Evolutionary conservation across 2,797 vertebrate species (phyloP).

Genomic region (Sphaeramia orbicularis): DNA sequence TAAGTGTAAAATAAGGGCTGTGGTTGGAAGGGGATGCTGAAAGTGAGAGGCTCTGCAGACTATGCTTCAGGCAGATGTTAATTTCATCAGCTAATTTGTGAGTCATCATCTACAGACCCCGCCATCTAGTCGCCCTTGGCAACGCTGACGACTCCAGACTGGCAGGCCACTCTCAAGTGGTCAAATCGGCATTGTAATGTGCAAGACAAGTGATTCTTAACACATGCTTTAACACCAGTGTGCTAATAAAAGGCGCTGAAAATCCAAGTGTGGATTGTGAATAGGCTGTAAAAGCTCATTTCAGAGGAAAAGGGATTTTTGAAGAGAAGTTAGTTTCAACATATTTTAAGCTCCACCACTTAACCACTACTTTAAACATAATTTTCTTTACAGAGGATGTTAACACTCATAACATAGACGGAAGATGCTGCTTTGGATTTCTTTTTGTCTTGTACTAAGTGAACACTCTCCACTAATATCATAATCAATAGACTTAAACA

Average conservation of each 20-base stretch:
- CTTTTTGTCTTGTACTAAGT: slow-evolving; percentile 6
- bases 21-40: slow-evolving; percentile 33
- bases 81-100: slow-evolving; percentile 64
- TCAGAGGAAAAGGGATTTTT: neutral
- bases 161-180: slow-evolving; percentile 29
- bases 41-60: slow-evolving; percentile 34
- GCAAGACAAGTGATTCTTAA: slow-evolving; percentile 19
- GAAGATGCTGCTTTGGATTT: neutral
- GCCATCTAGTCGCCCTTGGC: slow-evolving; percentile 20
- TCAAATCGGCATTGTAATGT: slow-evolving; percentile 15
- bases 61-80: slow-evolving; percentile 45
- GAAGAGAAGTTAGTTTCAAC: neutral
- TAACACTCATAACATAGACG: too few relatives aligned
- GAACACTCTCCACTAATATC: neutral
- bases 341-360: too few relatives aligned
- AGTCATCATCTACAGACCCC: slow-evolving; percentile 29
- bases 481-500: slow-evolving; percentile 36
- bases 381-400: too few relatives aligned
- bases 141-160: slow-evolving; percentile 10
- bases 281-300: neutral
- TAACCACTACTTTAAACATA: too few relatives aligned
- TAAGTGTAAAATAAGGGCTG: slow-evolving; percentile 46
- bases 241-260: neutral
- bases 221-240: slow-evolving; percentile 3
- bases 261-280: slow-evolving; percentile 3